Base-by-base conservation (phyloP, 2,113 vertebrate genomes). In the Xiphorhynchus elegans region DNA sequence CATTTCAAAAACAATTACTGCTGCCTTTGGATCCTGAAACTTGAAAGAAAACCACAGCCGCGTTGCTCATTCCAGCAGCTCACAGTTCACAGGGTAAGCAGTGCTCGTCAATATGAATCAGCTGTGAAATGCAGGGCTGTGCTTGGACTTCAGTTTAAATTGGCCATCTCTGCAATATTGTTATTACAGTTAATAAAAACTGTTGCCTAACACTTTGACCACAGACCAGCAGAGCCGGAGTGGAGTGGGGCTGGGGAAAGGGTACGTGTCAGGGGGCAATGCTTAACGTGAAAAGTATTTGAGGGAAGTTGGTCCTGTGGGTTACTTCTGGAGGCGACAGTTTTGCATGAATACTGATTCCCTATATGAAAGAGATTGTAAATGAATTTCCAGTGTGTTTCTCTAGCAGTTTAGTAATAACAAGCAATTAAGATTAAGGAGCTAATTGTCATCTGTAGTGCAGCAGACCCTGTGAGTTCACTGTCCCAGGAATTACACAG, bases 1-100 rank as follows among this genome's bases (percentile, higher is more conserved):
- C 95, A 95, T 95, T 97, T 96, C 93, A 96, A 88, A 96, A 96
- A 91, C 91, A 94, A 96, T 96, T 96, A 97, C 72, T 29, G 85
- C 75, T 93, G 92, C 92, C 90, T 96, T 96, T 96, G 93, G 93
- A 96, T 96, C 94, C 95, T 82, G 91, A 13, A 91, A 95, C 87
- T 95, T 96, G 94, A 97, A 96, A 97, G 96, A 20, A 96, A 97
- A 95, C 94, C 84, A 11, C 96, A 95, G 89, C 39, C 19, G 5
- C 17, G 4, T 62, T 25, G 93, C 91, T 96, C 87, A 52, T 87
- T 91, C 94, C 95, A 96, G 87, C 86, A 73, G 89, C 91, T 92
- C 46, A 67, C 83, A 93, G 95, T 94, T 95, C 92, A 72, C 81
- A 83, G 89, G 87, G 70, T 87, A 95, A 96, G 96, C 93, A 89